phyloP scores from a whole-genome alignment of 2,797 vertebrate species.

The Australoheros facetus region DNA sequence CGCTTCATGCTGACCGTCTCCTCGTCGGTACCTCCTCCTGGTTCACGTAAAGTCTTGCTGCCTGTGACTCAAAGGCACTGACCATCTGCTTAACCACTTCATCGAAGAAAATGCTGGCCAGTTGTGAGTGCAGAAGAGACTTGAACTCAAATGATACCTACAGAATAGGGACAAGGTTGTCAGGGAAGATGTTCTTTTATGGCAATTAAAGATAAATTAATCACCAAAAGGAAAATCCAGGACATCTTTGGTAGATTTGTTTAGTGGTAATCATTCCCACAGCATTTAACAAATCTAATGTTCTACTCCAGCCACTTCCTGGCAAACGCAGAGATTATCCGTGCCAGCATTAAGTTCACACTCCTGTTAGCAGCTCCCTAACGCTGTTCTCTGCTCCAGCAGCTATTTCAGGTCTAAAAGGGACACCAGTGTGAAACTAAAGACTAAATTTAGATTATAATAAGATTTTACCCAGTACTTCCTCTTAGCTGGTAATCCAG shows the following conservation, averaged over 20 bases:
- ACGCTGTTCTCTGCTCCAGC: constrained; percentile 13
- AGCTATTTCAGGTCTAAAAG: constrained; percentile 50
- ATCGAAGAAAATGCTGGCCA: constrained; percentile 81
- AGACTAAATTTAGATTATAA: constrained; percentile 55
- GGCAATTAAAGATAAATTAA: background rate
- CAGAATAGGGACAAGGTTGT: background rate
- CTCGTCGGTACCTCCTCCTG: constrained; percentile 28
- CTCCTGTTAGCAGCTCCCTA: constrained; percentile 19
- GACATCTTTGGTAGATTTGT: accelerated
- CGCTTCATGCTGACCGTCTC: constrained; percentile 32
- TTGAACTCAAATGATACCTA: constrained; percentile 87
- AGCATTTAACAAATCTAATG: background rate
- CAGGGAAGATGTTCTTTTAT: background rate
- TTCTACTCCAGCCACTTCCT: constrained; percentile 14
- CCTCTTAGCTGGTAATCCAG: constrained; percentile 38
- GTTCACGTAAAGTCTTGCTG: constrained; percentile 68
- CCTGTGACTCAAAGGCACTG: constrained; percentile 79
- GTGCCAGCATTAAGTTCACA: constrained; percentile 35
- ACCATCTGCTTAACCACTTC: constrained; percentile 86
- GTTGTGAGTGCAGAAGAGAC: constrained; percentile 82
- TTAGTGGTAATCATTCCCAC: background rate
- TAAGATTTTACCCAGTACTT: constrained; percentile 43
- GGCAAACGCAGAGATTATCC: constrained; percentile 22
- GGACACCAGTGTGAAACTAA: constrained; percentile 1
- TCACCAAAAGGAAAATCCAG: background rate